Percentiles rank a stretch among this genome's conserved stretches.
phyloP scores from a whole-genome alignment of 2,888 invertebrate species.

The Cactoblastis cactorum region DNA sequence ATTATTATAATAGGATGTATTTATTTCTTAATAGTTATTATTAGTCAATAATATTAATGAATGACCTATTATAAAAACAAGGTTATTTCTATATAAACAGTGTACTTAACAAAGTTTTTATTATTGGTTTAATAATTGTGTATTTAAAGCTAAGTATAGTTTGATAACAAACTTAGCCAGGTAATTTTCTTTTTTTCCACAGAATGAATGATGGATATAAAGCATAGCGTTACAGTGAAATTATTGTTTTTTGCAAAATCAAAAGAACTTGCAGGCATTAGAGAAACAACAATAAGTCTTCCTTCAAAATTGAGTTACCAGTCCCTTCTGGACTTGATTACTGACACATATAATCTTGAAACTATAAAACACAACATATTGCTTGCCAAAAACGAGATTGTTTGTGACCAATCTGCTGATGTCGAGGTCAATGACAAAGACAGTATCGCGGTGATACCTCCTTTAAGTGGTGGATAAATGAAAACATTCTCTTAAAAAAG shows the following conservation, averaged over 20 bases:
- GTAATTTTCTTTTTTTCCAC: slow-evolving; percentile 24
- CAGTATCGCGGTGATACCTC: slow-evolving; percentile 95
- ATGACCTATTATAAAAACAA: too few species aligned
- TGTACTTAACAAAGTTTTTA: too few species aligned
- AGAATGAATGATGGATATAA: slow-evolving; percentile 71
- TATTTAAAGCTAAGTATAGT: too few species aligned
- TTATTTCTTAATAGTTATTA: too few species aligned
- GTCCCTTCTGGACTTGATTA: slow-evolving; percentile 81
- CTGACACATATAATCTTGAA: slow-evolving; percentile 81
- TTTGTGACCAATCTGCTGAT: slow-evolving; percentile 76
- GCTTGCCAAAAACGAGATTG: slow-evolving; percentile 91
- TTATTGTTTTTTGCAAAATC: slow-evolving; percentile 95
- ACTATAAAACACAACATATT: slow-evolving; percentile 85
- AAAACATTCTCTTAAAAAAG: not conserved
- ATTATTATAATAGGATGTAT: too few species aligned
- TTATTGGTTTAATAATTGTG: too few species aligned
- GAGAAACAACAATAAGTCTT: slow-evolving; percentile 75
- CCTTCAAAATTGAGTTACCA: slow-evolving; percentile 73
- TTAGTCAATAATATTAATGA: too few species aligned
- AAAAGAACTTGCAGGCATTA: slow-evolving; percentile 87
- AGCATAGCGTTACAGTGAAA: slow-evolving; percentile 77
- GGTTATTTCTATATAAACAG: too few species aligned
- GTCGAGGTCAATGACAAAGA: slow-evolving; percentile 83
- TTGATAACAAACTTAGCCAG: too few species aligned
- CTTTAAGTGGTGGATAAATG: slow-evolving; percentile 92